Evolutionary conservation across 1,140 invertebrate species (phyloP).

Genomic region (Drosophila willistoni): DNA sequence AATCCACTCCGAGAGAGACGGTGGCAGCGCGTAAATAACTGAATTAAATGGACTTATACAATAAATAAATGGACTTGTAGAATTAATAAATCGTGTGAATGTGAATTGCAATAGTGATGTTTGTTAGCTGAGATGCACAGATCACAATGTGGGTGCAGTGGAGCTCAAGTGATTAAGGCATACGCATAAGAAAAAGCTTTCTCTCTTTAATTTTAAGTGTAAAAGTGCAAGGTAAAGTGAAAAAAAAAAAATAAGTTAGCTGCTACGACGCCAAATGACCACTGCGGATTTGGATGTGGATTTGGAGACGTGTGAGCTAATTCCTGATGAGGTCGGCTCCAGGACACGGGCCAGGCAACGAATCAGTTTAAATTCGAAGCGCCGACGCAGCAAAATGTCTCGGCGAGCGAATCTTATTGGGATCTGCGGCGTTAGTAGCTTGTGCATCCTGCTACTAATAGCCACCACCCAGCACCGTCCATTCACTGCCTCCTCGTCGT

Average conservation of each 20-base stretch:
- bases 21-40: slow-evolving; percentile 9
- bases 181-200: slow-evolving; percentile 25
- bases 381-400: slow-evolving; percentile 83
- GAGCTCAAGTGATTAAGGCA: slow-evolving; percentile 15
- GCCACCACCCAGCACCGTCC: slow-evolving; percentile 86
- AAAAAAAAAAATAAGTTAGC: slow-evolving; percentile 1
- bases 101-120: slow-evolving; percentile 42
- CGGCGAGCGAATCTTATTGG: slow-evolving; percentile 86
- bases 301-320: slow-evolving; percentile 64
- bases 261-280: slow-evolving; percentile 56
- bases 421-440: slow-evolving; percentile 85
- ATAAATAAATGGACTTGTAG: not conserved
- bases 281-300: slow-evolving; percentile 44
- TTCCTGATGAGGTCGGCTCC: slow-evolving; percentile 52
- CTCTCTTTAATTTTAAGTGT: slow-evolving; percentile 22
- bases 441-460: slow-evolving; percentile 86
- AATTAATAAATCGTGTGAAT: slow-evolving; percentile 6
- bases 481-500: slow-evolving; percentile 83
- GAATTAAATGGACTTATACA: slow-evolving; percentile 18
- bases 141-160: slow-evolving; percentile 32
- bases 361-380: slow-evolving; percentile 69
- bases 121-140: slow-evolving; percentile 39
- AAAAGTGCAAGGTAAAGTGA: slow-evolving; percentile 26
- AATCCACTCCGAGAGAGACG: not conserved
- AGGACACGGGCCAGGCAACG: slow-evolving; percentile 79